Conservation (phyloP, 2,113 vertebrate genomes). For the Hemicordylus capensis region DNA sequence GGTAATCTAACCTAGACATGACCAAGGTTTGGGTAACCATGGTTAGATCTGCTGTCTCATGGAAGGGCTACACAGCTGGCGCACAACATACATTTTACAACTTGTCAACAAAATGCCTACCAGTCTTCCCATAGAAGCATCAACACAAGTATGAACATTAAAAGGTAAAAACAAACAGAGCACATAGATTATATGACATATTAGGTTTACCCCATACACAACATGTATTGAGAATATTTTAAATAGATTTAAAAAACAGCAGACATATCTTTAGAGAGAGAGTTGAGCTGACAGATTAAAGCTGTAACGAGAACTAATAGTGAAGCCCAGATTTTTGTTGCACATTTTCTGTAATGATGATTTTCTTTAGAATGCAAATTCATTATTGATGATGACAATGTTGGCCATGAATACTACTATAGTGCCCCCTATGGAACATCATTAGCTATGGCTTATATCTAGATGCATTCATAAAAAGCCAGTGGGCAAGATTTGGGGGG, state of each 20-base stretch:
- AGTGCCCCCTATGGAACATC: neutral
- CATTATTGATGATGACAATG: neutral
- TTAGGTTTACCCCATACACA: neutral
- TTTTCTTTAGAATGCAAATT: neutral
- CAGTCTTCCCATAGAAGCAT: too few species aligned
- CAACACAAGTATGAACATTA: neutral
- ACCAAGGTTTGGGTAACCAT: too few species aligned
- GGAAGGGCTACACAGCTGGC: too few species aligned
- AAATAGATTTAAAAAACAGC: conserved; percentile 1
- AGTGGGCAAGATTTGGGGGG: neutral
- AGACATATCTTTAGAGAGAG: neutral
- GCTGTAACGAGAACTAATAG: neutral
- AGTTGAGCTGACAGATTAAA: neutral
- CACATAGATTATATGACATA: neutral
- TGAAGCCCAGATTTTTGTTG: neutral
- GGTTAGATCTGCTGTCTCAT: too few species aligned
- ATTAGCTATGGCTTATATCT: neutral
- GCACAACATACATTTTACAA: too few species aligned
- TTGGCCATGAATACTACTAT: neutral
- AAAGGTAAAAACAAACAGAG: neutral
- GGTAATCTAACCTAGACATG: too few species aligned
- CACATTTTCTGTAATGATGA: neutral
- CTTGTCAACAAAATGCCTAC: too few species aligned
- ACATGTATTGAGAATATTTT: neutral
- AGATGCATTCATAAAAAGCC: neutral